These are phyloP conservation scores for Microvelia longipes DNA, from an alignment of 1,140 invertebrate genomes.

Conservation along the genomic window DNA sequence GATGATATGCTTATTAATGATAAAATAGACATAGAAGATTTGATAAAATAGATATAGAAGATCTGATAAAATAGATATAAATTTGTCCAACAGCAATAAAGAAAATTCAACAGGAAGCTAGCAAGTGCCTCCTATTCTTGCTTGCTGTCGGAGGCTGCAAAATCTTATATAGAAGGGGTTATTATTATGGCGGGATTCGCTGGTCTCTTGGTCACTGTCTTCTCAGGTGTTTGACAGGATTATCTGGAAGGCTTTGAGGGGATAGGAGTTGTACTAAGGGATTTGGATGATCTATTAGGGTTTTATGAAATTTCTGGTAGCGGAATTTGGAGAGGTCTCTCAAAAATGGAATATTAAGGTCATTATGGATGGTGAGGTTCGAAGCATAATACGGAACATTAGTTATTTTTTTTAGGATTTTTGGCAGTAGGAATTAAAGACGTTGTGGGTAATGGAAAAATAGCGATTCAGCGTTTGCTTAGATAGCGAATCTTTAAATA, in stretches of 20 bases:
- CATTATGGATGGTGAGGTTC: background rate
- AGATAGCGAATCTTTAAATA: too few species aligned
- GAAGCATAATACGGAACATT: background rate
- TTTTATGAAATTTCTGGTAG: background rate
- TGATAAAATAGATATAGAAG: too few species aligned
- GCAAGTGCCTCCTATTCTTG: too few species aligned
- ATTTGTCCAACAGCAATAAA: too few species aligned
- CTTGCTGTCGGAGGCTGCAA: too few species aligned
- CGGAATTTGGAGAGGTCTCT: background rate
- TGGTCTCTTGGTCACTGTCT: background rate
- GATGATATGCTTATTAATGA: too few species aligned
- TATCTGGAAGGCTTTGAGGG: background rate
- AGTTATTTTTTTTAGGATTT: background rate
- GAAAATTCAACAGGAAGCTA: too few species aligned
- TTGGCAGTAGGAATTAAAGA: background rate
- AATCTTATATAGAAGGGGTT: too few species aligned
- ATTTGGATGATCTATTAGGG: background rate
- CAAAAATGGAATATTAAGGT: background rate
- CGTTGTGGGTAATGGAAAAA: background rate
- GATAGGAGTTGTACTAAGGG: background rate
- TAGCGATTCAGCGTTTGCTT: background rate
- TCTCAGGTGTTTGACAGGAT: background rate
- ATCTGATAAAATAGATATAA: too few species aligned
- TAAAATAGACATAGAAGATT: too few species aligned
- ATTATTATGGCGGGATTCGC: too few species aligned